Evolutionary conservation across 2,888 invertebrate genomes (phyloP).

Genomic region (Pachydiplax longipennis): DNA sequence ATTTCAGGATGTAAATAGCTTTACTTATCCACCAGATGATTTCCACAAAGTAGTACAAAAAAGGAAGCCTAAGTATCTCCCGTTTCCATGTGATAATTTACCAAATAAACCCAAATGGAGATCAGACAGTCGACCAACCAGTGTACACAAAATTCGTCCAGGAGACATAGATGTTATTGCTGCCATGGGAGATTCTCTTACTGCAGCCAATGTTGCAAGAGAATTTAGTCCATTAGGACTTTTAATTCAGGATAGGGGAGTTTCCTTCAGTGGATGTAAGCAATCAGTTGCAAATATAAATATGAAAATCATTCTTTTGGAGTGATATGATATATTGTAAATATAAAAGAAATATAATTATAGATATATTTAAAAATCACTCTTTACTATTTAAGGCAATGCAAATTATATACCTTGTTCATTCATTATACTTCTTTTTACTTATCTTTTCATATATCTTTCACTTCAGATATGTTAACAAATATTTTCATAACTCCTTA

Average conservation of each 20-base stretch:
- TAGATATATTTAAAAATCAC: no score
- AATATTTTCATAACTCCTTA: no score
- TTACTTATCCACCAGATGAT: not conserved
- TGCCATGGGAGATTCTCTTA: conserved; percentile 75
- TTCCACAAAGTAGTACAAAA: conserved; percentile 44
- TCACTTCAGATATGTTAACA: no score
- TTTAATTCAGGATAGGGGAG: conserved; percentile 75
- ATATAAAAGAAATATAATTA: no score
- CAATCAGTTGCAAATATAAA: not conserved
- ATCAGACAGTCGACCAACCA: conserved; percentile 61
- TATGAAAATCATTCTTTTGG: no score
- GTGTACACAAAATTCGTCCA: conserved; percentile 73
- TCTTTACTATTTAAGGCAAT: no score
- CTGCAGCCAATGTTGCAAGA: conserved; percentile 73
- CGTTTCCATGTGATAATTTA: conserved; percentile 48
- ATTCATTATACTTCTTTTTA: no score
- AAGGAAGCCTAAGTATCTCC: conserved; percentile 44
- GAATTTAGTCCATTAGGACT: conserved; percentile 77
- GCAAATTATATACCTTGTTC: no score
- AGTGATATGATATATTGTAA: no score
- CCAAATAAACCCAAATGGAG: not conserved
- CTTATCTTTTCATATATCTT: no score
- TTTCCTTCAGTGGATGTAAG: conserved; percentile 71
- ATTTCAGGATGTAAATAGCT: not conserved
- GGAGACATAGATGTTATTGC: conserved; percentile 76